Percentiles rank a stretch among this genome's conserved stretches.
Evolutionary conservation across 2,797 vertebrate species (phyloP).

Genomic region (Nyctalus aviator): DNA sequence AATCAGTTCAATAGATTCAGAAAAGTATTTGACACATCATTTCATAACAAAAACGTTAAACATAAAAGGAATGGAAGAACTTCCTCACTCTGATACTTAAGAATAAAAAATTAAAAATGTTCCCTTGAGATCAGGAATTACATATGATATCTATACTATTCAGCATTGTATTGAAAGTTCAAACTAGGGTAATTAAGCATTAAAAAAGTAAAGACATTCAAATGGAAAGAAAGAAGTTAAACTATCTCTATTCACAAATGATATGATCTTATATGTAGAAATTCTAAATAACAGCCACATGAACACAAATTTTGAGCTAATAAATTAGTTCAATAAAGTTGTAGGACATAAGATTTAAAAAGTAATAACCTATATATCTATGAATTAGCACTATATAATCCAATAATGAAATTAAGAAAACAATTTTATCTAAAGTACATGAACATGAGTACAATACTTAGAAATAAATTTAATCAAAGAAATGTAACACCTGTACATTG

Average conservation of each 20-base stretch:
- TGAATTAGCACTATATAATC: background rate
- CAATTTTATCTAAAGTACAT: background rate
- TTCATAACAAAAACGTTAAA: background rate
- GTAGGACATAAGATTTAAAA: background rate
- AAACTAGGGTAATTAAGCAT: background rate
- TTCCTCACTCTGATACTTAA: background rate
- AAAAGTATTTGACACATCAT: background rate
- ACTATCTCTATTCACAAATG: background rate
- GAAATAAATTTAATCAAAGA: background rate
- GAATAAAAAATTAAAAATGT: background rate
- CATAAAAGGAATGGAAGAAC: background rate
- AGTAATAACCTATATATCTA: background rate
- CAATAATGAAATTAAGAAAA: background rate
- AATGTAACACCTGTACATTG: background rate
- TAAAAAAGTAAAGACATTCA: background rate
- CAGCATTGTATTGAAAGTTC: background rate
- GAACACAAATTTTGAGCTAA: background rate
- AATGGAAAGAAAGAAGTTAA: background rate
- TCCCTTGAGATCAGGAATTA: background rate
- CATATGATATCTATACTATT: background rate
- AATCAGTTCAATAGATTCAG: background rate
- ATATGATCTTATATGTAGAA: background rate
- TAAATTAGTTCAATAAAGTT: background rate
- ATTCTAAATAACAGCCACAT: background rate
- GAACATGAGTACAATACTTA: background rate